phyloP scores from a whole-genome alignment of 30 jellyfish, hydroid and myxozoan genomes.

The Turritopsis rubra region DNA sequence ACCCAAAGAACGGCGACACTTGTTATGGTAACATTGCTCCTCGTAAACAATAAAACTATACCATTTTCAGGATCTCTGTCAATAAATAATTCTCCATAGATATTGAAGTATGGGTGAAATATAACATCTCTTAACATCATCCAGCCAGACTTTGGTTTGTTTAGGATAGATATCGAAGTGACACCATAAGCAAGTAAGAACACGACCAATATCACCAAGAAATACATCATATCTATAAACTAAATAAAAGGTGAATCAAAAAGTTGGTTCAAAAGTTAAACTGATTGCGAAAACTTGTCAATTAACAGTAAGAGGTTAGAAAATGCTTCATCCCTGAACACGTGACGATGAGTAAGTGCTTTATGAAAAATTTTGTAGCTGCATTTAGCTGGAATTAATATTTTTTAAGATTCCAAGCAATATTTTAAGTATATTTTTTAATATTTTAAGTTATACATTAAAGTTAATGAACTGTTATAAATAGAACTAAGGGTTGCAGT shows the following conservation, averaged over 20 bases:
- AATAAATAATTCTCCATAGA: conserved; percentile 87
- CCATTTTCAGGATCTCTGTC: conserved; percentile 52
- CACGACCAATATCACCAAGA: conserved; percentile 78
- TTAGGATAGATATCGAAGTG: conserved; percentile 60
- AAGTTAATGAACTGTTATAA: too few species aligned
- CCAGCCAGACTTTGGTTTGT: conserved; percentile 47
- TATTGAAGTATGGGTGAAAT: conserved; percentile 84
- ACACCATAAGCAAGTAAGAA: conserved; percentile 93
- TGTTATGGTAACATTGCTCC: too few species aligned
- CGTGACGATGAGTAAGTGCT: background rate
- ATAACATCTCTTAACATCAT: conserved; percentile 57
- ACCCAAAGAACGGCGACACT: too few species aligned
- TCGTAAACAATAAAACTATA: background rate
- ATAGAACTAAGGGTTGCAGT: too few species aligned
- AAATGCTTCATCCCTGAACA: background rate
- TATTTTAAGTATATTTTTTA: too few species aligned
- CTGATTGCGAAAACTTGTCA: background rate
- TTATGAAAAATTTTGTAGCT: background rate
- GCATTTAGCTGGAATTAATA: too few species aligned
- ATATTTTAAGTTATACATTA: too few species aligned
- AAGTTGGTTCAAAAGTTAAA: background rate
- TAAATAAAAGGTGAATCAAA: conserved; percentile 29
- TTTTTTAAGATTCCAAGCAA: too few species aligned
- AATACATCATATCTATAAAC: conserved; percentile 77
- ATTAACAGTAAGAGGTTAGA: background rate